phyloP scores from a whole-genome alignment of 1,140 invertebrate genomes.

The Vollenhovia emeryi region DNA sequence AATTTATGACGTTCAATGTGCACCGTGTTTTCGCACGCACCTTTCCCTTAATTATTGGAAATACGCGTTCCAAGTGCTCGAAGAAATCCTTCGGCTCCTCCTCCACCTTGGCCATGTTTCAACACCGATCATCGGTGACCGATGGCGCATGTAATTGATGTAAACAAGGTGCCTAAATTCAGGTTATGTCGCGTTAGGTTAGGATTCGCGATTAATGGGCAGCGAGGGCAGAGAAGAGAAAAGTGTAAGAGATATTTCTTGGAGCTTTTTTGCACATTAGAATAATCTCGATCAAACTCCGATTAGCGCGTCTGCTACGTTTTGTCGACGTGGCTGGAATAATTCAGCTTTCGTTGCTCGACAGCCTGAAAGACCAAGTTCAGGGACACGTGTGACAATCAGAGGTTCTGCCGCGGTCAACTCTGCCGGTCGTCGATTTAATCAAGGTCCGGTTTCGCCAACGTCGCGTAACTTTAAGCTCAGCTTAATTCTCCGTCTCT shows the following conservation, averaged over 20 bases:
- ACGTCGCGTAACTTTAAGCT: no score
- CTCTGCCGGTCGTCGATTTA: neutral
- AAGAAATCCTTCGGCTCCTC: conserved; percentile 54
- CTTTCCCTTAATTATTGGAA: conserved; percentile 79
- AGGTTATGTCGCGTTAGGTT: neutral
- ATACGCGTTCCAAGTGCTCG: conserved; percentile 75
- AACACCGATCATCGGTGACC: neutral
- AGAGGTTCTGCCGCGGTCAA: neutral
- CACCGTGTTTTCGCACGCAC: conserved; percentile 48
- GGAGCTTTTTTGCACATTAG: neutral
- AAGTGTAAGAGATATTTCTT: neutral
- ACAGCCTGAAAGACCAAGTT: neutral
- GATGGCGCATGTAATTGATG: no score
- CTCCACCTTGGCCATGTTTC: conserved; percentile 30
- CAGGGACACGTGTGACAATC: neutral
- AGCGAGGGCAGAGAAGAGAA: neutral
- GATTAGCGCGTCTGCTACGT: neutral
- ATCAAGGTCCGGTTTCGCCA: no score
- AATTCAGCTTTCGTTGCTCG: neutral
- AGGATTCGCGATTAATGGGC: neutral
- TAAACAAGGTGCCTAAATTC: neutral
- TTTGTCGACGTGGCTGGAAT: neutral
- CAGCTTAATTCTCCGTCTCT: no score
- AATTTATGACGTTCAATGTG: neutral
- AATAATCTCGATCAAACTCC: neutral